Evolutionary conservation across 1,140 invertebrate genomes (phyloP).

Genomic region (Gryllus bimaculatus): DNA sequence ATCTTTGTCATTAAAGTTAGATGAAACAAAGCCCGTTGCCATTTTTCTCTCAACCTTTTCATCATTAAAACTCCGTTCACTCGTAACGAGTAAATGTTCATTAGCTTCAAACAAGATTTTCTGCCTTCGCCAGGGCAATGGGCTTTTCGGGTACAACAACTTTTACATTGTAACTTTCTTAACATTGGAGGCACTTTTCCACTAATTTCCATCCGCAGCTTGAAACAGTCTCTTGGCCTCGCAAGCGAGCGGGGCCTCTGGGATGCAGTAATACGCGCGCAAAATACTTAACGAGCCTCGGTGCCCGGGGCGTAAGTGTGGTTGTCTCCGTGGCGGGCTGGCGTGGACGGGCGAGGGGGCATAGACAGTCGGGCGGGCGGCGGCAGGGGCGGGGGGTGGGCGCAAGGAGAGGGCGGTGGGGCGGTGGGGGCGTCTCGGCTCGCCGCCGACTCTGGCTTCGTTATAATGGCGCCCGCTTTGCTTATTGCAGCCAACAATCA

Average conservation of each 20-base stretch:
- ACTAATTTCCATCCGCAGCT: background rate
- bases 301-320: background rate
- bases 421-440: no score
- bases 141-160: background rate
- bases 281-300: background rate
- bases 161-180: background rate
- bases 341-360: background rate
- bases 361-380: no score
- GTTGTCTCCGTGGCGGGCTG: background rate
- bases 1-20: no score
- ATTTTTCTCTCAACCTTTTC: background rate
- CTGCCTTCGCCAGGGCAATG: no score
- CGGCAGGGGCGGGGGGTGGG: no score
- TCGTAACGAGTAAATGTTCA: background rate
- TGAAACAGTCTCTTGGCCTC: background rate
- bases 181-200: background rate
- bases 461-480: conserved; percentile 12
- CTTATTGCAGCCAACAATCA: conserved; percentile 19
- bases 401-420: no score
- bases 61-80: background rate
- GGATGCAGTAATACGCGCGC: background rate
- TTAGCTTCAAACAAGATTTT: no score
- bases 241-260: background rate
- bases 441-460: background rate
- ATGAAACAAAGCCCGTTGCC: no score